These are phyloP conservation scores for Ploceus nigricollis DNA, from an alignment of 2,113 vertebrate species.

Conservation along the genomic window DNA sequence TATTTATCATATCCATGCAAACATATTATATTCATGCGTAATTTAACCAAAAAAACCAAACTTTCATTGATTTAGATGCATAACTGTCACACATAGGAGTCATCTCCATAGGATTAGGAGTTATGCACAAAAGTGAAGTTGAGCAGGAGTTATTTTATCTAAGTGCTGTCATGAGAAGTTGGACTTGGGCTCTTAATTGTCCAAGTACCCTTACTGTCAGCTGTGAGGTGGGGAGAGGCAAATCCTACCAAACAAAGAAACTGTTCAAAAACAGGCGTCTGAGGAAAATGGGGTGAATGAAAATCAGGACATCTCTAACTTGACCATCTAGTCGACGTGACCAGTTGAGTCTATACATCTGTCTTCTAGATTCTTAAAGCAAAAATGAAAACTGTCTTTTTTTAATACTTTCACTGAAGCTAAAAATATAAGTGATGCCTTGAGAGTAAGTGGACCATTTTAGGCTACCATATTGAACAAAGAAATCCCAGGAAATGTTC, in stretches of 20 bases:
- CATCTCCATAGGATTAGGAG: background rate
- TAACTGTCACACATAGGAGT: background rate
- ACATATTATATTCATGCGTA: background rate
- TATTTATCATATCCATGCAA: background rate
- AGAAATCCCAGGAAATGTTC: background rate
- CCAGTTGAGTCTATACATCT: background rate
- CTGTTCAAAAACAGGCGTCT: background rate
- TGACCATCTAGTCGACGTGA: background rate
- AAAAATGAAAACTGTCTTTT: background rate
- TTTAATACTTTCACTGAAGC: background rate
- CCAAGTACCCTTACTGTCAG: background rate
- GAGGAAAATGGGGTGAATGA: background rate
- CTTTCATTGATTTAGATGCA: background rate
- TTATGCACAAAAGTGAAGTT: background rate
- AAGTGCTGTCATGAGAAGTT: background rate
- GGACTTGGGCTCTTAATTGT: background rate
- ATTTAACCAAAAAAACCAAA: background rate
- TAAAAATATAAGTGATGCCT: background rate
- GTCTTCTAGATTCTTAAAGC: background rate
- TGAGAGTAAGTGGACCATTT: background rate
- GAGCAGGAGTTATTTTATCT: background rate
- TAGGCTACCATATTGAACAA: background rate
- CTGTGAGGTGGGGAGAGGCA: background rate
- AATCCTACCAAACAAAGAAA: background rate
- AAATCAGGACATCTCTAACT: background rate